Base-by-base conservation (phyloP, 2,113 vertebrate genomes). In the Scalopus aquaticus region DNA sequence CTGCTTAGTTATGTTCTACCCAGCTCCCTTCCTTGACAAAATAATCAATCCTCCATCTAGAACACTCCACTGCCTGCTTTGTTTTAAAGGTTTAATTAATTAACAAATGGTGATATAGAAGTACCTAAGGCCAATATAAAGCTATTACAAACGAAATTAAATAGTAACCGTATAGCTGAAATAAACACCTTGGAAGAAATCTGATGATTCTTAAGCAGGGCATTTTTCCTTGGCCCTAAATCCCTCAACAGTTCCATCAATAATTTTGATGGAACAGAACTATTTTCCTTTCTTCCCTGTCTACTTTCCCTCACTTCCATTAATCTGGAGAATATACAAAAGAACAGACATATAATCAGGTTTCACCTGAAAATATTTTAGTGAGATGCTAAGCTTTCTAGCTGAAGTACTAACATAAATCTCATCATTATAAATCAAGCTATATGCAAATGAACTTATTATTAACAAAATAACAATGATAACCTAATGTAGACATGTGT, bases 141-240 rank as follows among this genome's bases (percentile, higher is more conserved):
- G n/a, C n/a, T 81, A 91, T 42, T 11, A 67, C n/a, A 92, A 87
- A 64, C 65, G 32, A 86, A 88, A 92, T 77, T 77, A 92, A 80
- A 82, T 5, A 69, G 49, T 24, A 95, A 82, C 6, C 32, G 74
- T 56, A 49, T 32, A 91, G 49, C 4, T 81, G n/a, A 95, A 76
- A 76, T 65, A 91, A 56, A 86, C 8, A 86, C 65, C 88, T 37
- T 64, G 32, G 19, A 73, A 72, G 54, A 35, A 94, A 64, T 46
- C 6, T 56, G 44, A 85, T n/a, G 32, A 86, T 67, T 87, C 82
- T 67, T 87, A 81, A 60, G 16, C n/a, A 81, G 28, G 26, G 56
- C n/a, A 90, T 56, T 80, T 85, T 79, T 54, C 35, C 24, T 90
- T 64, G 28, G 69, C 20, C 88, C 30, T 77, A 72, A 84, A 70